Evolutionary conservation across 2,888 invertebrate species (phyloP), one percentile per base, ranked within the genome.

Genomic region (Diadegma fenestrale): DNA sequence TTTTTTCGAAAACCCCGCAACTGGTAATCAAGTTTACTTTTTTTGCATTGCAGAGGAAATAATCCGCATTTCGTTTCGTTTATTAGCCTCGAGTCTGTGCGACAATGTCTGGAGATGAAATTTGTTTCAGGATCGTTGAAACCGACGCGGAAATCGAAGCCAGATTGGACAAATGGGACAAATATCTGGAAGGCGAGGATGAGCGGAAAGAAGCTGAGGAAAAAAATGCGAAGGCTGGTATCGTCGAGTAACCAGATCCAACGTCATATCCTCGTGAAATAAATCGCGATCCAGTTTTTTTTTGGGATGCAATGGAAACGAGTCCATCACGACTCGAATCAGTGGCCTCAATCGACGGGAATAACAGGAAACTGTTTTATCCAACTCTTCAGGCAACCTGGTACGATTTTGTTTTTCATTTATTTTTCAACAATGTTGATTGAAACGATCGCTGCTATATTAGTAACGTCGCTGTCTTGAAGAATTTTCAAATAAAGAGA

Each of bases 141-240:
- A 98, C 99, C 0, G 98, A 98, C 92, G 97, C 97, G 69, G 97
- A 99, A 93, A 96, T 96, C 37, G 96, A 96, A 86, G 96, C 97
- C 85, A 95, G 99, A 85, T 94, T 99, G 80, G 95, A 96, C 71
- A 97, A 98, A 88, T 99, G 99, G 99, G 97, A 97, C 90, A 95
- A 97, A 89, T 98, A 96, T 94, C 94, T 98, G 89, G 97, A 97
- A 87, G 96, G 95, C 48, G 96, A 96, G 69, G 92, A 92, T 0
- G 93, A 93, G 54, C 87, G 87, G 17, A 89, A 89, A 72, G 87
- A 88, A 75, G 79, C 78, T 43, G 86, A 82, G 48, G 86, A 88
- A 19, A 79, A 87, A 54, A 84, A 86, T 41, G 80, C 72, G 45
- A 82, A 66, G 33, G 80, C 68, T 17, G 69, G 79, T 68, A 19